Conservation (phyloP, 2,888 invertebrate genomes). For the Diploptera punctata region DNA sequence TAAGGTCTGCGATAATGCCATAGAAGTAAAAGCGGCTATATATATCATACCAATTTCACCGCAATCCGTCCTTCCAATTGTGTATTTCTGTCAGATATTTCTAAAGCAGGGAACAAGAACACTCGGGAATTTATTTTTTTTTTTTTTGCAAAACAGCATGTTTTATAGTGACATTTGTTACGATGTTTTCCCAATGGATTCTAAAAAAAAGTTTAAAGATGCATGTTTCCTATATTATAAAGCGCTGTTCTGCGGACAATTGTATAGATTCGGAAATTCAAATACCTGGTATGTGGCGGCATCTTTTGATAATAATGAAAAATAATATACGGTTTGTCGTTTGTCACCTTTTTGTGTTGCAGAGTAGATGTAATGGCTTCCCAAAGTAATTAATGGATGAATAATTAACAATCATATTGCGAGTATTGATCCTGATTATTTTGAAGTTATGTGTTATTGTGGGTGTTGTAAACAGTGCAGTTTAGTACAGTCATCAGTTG, state of each 20-base stretch:
- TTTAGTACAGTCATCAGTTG: neutral
- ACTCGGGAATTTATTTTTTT: too few species aligned
- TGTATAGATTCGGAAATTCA: slow-evolving; percentile 19
- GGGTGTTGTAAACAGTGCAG: slow-evolving; percentile 16
- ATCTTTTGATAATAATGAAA: slow-evolving; percentile 29
- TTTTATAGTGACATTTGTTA: too few species aligned
- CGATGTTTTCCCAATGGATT: too few species aligned
- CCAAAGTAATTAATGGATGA: slow-evolving; percentile 33
- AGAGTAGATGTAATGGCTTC: slow-evolving; percentile 35
- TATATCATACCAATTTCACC: too few species aligned
- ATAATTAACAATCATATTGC: slow-evolving; percentile 33
- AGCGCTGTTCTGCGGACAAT: neutral
- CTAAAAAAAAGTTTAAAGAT: too few species aligned
- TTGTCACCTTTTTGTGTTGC: slow-evolving; percentile 32
- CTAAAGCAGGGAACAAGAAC: too few species aligned
- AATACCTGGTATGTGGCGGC: slow-evolving; percentile 27
- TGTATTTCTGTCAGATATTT: too few species aligned
- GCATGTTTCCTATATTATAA: too few species aligned
- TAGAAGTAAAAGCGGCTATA: too few species aligned
- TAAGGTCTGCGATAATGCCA: too few species aligned
- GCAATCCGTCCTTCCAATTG: too few species aligned
- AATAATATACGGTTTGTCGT: slow-evolving; percentile 28
- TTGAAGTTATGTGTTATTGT: slow-evolving; percentile 25
- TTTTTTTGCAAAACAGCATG: too few species aligned
- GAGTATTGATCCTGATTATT: slow-evolving; percentile 28